These are phyloP conservation scores for Pristionchus arcanus DNA, from an alignment of 2,888 invertebrate genomes.

Conservation along the genomic window DNA sequence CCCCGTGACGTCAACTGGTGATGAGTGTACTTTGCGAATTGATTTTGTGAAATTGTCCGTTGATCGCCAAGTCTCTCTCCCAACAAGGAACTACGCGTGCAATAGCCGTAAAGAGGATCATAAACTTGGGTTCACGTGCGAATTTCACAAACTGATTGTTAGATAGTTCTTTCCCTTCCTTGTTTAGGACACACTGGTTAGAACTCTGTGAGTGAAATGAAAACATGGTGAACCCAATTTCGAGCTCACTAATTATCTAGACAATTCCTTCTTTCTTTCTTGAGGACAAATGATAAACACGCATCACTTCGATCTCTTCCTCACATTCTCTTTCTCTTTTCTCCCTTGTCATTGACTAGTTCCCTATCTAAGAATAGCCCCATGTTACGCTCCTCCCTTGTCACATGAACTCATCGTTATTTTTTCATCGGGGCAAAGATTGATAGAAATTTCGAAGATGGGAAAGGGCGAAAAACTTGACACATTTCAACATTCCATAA, in stretches of 20 bases:
- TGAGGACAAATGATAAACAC: not conserved
- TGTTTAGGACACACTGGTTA: no score
- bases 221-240: no score
- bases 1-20: not conserved
- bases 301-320: conserved; percentile 6
- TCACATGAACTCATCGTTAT: conserved; percentile 34
- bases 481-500: not conserved
- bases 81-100: conserved; percentile 19
- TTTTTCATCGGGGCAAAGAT: not conserved
- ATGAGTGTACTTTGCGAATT: conserved; percentile 1
- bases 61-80: not conserved
- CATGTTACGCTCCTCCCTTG: not conserved
- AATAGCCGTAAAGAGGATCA: conserved; percentile 7
- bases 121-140: conserved; percentile 37
- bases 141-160: not conserved
- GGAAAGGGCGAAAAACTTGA: not conserved
- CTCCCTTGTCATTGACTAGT: conserved; percentile 1
- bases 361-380: conserved; percentile 28
- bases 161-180: not conserved
- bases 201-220: no score
- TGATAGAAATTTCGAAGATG: not conserved
- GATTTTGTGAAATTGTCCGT: not conserved
- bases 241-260: no score
- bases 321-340: not conserved
- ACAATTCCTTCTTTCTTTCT: not conserved